Percentiles rank a stretch among this genome's conserved stretches.
Evolutionary conservation across 1,140 invertebrate species (phyloP).

Genomic region (Drosophila neocordata): DNA sequence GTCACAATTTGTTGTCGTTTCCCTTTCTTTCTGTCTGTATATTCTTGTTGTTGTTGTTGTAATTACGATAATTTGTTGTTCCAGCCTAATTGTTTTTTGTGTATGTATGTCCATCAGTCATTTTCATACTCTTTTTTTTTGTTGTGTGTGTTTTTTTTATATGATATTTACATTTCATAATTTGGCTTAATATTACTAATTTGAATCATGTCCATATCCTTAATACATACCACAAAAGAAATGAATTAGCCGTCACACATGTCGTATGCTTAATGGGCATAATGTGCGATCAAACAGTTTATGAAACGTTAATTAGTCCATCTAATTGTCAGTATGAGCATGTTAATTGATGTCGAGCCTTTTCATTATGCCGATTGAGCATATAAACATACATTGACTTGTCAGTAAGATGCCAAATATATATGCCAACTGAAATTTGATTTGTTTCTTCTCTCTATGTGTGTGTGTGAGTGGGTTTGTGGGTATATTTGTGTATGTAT

Average conservation of each 20-base stretch:
- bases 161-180: constrained; percentile 43
- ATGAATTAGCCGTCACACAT: constrained; percentile 44
- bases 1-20: constrained; percentile 42
- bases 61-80: constrained; percentile 56
- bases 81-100: constrained; percentile 51
- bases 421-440: neutral
- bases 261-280: constrained; percentile 66
- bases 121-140: constrained; percentile 19
- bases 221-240: neutral
- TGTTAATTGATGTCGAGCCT: constrained; percentile 64
- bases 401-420: constrained; percentile 23
- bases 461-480: neutral
- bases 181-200: constrained; percentile 71
- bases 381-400: neutral
- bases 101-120: constrained; percentile 12
- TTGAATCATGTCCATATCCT: constrained; percentile 69
- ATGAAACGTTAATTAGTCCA: constrained; percentile 76
- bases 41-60: constrained; percentile 37
- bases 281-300: constrained; percentile 56
- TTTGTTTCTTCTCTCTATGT: neutral
- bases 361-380: constrained; percentile 71
- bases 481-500: neutral
- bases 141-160: constrained; percentile 7
- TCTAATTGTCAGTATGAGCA: constrained; percentile 61
- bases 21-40: constrained; percentile 14